Evolutionary conservation across 2,797 vertebrate genomes (phyloP).

Genomic region (Malurus splendens): DNA sequence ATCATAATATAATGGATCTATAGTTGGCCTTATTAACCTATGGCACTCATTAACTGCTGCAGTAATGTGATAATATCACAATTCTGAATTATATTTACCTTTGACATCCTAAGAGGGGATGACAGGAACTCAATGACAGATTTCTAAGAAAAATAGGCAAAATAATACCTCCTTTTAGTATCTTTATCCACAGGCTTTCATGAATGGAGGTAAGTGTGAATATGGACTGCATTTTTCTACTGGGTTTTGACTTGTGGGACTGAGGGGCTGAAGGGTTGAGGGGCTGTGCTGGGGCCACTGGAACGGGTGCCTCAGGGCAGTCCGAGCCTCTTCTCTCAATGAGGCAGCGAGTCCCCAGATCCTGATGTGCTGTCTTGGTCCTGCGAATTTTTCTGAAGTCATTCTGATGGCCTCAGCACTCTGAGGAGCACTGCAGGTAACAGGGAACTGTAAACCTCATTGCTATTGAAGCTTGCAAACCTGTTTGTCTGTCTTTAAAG

Average conservation of each 20-base stretch:
- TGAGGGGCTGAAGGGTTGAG: neutral
- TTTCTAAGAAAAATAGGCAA: neutral
- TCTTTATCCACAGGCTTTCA: neutral
- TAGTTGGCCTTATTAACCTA: neutral
- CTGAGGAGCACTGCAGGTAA: neutral
- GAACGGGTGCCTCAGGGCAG: neutral
- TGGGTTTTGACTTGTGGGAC: neutral
- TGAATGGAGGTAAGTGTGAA: neutral
- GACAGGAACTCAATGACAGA: neutral
- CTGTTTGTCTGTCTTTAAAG: neutral
- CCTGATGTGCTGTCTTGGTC: neutral
- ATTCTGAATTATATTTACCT: neutral
- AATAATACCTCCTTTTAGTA: neutral
- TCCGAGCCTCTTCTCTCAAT: neutral
- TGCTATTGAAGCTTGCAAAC: neutral
- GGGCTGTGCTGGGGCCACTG: fast-evolving
- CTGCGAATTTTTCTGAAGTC: too few species aligned
- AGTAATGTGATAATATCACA: neutral
- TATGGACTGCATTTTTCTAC: neutral
- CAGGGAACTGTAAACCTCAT: neutral
- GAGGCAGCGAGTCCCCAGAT: neutral
- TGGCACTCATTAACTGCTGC: neutral
- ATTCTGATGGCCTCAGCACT: neutral
- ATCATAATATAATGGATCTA: neutral
- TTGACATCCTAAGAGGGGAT: neutral